Conservation (phyloP, 2,797 vertebrate species). For the Lepus oiostolus region DNA sequence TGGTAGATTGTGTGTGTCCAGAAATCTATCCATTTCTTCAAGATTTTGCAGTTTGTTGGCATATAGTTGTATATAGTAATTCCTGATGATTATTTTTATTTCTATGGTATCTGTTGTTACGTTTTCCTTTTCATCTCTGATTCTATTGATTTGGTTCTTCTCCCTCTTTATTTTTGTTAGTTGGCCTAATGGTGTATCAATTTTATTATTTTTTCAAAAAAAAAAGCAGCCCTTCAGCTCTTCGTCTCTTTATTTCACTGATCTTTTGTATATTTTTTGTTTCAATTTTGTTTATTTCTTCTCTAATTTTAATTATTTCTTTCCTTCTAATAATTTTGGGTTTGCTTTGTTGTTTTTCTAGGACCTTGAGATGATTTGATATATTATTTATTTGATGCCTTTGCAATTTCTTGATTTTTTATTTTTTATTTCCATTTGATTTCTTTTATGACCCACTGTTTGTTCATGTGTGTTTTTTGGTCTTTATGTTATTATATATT, state of each 20-base stretch:
- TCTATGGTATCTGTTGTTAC: no score
- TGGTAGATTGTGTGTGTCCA: no score
- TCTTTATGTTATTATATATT: slow-evolving; percentile 18
- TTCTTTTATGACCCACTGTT: slow-evolving; percentile 8
- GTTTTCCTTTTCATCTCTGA: no score
- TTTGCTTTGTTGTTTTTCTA: slow-evolving; percentile 30
- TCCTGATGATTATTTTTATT: no score
- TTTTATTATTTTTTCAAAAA: no score
- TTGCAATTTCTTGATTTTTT: background rate
- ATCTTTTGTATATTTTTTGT: background rate
- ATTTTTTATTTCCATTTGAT: slow-evolving; percentile 3
- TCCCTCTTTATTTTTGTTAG: no score
- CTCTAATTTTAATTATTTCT: background rate
- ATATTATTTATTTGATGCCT: slow-evolving; percentile 15
- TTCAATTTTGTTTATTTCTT: slow-evolving; percentile 3
- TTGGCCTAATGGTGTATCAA: no score
- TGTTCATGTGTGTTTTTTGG: background rate
- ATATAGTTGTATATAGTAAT: no score
- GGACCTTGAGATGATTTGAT: background rate
- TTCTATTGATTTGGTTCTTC: no score
- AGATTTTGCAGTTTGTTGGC: no score
- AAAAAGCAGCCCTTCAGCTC: no score
- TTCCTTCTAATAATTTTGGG: background rate
- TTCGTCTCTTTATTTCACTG: background rate
- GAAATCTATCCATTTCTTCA: no score